Conservation (phyloP, 2,797 vertebrate species). For the Apodemus agrarius region DNA sequence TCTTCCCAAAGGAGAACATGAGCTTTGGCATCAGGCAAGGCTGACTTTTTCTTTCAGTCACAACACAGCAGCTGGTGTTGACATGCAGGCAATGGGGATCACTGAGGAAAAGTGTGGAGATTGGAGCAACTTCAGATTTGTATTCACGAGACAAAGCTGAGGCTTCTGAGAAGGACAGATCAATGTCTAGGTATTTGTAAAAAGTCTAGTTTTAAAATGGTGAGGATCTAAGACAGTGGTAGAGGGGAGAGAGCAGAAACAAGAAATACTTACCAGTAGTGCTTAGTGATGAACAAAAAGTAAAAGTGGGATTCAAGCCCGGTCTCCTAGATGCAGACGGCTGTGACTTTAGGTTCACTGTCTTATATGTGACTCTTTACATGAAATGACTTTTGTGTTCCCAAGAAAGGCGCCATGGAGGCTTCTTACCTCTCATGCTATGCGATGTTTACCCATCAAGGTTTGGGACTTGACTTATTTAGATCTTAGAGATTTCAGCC, state of each 20-base stretch:
- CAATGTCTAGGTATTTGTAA: background rate
- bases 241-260: background rate
- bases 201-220: conserved; percentile 22
- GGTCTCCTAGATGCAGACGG: background rate
- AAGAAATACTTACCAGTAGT: background rate
- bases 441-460: background rate
- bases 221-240: background rate
- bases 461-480: background rate
- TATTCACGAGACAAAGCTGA: background rate
- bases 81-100: background rate
- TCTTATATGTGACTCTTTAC: background rate
- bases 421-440: background rate
- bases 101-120: background rate
- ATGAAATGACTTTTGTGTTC: background rate
- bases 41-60: background rate
- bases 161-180: background rate
- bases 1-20: background rate
- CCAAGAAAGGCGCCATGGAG: background rate
- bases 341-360: background rate
- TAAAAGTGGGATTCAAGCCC: background rate
- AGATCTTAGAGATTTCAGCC: background rate
- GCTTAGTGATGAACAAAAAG: background rate
- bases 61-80: background rate
- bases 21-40: background rate
- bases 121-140: background rate